Base-by-base conservation (phyloP, 2,113 vertebrate genomes). In the Chamaetylas fuelleborni region DNA sequence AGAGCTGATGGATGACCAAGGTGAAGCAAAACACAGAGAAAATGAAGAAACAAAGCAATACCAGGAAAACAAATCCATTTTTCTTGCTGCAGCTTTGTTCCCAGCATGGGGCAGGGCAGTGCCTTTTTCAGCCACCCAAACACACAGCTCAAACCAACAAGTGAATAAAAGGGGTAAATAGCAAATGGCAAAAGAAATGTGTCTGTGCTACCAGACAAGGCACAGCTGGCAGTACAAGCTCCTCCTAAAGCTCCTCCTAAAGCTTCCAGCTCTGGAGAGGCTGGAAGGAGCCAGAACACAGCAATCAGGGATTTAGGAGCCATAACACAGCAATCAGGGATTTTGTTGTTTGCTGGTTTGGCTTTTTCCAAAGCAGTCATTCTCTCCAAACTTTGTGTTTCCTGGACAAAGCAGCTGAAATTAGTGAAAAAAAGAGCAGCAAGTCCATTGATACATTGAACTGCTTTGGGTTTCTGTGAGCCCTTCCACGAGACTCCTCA, bases 391-490 rank as follows among this genome's bases (percentile, higher is more conserved):
- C 31, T 25, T 42, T 8, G 7, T 45, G 20, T 29, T 47, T 85
- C 23, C 42, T 26, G 22, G 34, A 45, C 31, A 78, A 73, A 85
- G 7, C 38, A n/a, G 19, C 1, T 42, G 34, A 58, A 85, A 88
- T 51, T 1, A 50, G 5, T 26, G 5, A 7, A 29, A 51, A 70
- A 18, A 50, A 14, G 5, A 31, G 4, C 20, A 86, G 19, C 6
- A 40, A 28, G 7, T 13, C 9, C n/a, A 14, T 6, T 8, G 25
- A 33, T 8, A 13, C 0, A 36, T 38, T 3, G 36, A 15, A 3
- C 51, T 74, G 61, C 25, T 24, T 13, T 17, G 69, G 65, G 14
- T 53, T 78, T 43, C 60, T 31, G 2, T 3, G 25, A 79, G 38
- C 47, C 42, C 53, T 36, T 25, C 24, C 81, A 65, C 2, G 6